phyloP scores from a whole-genome alignment of 2,113 vertebrate species.

The Coryphaenoides rupestris region DNA sequence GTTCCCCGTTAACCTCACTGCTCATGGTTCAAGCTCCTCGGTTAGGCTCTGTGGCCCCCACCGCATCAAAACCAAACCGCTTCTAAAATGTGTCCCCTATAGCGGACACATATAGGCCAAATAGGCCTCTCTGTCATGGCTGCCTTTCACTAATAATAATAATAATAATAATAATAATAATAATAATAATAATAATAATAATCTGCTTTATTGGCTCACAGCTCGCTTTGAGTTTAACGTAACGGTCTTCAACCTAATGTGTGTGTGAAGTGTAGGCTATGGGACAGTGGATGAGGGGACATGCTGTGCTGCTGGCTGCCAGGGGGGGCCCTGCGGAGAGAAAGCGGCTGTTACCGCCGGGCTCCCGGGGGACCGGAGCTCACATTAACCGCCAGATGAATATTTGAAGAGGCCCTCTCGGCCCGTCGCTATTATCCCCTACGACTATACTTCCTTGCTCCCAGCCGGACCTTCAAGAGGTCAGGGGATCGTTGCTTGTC shows the following conservation, averaged over 20 bases:
- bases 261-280: constrained; percentile 48
- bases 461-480: constrained; percentile 87
- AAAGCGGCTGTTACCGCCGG: constrained; percentile 79
- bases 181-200: too few relatives aligned
- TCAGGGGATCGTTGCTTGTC: constrained; percentile 84
- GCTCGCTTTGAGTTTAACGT: constrained; percentile 66
- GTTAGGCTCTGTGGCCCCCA: constrained; percentile 11
- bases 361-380: constrained; percentile 87
- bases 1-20: constrained; percentile 50
- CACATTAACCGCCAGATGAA: constrained; percentile 99
- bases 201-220: constrained; percentile 73
- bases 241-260: constrained; percentile 76
- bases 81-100: constrained; percentile 29
- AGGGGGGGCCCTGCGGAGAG: constrained; percentile 20
- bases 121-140: constrained; percentile 11
- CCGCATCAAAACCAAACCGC: not conserved
- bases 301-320: constrained; percentile 81
- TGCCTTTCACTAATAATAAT: constrained; percentile 8
- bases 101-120: too few relatives aligned
- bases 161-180: too few relatives aligned
- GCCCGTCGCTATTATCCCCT: constrained; percentile 10
- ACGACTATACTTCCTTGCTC: constrained; percentile 49
- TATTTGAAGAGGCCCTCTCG: constrained; percentile 94
- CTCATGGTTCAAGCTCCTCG: constrained; percentile 53
- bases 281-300: constrained; percentile 84